A percentile compares a stretch with the other conserved stretches of the same genome.
These are phyloP conservation scores for Cardinalis cardinalis DNA, from an alignment of 2,113 vertebrate genomes.

Conservation along the genomic window DNA sequence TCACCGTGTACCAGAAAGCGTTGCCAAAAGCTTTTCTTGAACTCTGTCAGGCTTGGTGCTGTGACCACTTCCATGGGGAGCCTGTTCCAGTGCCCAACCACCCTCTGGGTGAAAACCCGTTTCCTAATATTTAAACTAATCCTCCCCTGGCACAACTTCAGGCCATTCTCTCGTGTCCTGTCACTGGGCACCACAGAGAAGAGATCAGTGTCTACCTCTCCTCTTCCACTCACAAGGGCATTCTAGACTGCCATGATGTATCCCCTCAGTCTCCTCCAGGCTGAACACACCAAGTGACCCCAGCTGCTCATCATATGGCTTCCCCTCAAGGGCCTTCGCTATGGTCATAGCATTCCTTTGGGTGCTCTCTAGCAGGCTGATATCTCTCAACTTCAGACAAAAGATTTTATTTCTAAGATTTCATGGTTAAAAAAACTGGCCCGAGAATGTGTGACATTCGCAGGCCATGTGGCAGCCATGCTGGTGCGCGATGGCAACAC, in stretches of 20 bases:
- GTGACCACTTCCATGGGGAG: neutral
- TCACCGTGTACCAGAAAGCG: too few species aligned
- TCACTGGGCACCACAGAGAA: too few species aligned
- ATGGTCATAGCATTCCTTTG: neutral
- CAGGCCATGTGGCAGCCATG: accelerated
- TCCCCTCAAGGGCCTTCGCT: neutral
- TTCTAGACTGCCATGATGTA: accelerated
- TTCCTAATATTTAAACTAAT: neutral
- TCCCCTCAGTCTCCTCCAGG: neutral
- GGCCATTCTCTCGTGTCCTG: neutral
- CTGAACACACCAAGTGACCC: neutral
- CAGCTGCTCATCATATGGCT: accelerated
- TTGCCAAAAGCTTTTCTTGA: neutral
- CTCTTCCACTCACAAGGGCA: neutral
- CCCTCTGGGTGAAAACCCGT: neutral
- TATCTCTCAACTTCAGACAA: neutral
- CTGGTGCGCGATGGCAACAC: neutral
- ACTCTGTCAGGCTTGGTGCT: neutral
- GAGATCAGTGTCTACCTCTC: neutral
- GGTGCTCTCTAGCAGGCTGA: neutral
- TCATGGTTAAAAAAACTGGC: neutral
- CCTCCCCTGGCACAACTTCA: neutral
- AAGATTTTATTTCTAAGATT: neutral
- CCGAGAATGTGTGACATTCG: accelerated
- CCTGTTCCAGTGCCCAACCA: neutral